These are phyloP conservation scores for Dinomys branickii DNA, from an alignment of 2,113 vertebrate species.

Conservation along the genomic window DNA sequence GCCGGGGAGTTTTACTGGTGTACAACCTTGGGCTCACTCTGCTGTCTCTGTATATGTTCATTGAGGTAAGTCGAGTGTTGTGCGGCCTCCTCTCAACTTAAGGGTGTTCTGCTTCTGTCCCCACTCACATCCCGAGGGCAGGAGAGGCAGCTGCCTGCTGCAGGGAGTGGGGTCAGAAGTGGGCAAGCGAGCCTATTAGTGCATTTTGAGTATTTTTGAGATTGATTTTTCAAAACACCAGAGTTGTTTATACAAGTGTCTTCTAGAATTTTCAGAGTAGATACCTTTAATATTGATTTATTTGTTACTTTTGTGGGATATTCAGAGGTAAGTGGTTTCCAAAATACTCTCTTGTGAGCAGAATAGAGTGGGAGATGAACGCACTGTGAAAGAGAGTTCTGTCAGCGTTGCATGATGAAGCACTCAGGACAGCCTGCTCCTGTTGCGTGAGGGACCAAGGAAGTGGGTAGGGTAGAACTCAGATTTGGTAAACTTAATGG, in stretches of 20 bases:
- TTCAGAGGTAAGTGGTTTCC: slow-evolving; percentile 38
- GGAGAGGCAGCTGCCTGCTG: background rate
- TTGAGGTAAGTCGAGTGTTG: slow-evolving; percentile 90
- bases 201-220: slow-evolving; percentile 30
- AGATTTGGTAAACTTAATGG: background rate
- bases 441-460: background rate
- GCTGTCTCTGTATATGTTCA: slow-evolving; percentile 97
- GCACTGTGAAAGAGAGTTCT: background rate
- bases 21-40: slow-evolving; percentile 96
- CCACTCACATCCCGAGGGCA: background rate
- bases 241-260: background rate
- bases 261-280: background rate
- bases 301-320: background rate
- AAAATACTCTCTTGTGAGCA: background rate
- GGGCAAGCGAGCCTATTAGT: background rate
- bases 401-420: too few species aligned
- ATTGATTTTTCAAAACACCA: slow-evolving; percentile 48
- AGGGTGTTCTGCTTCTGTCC: background rate
- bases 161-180: background rate
- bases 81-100: background rate
- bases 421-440: background rate
- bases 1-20: slow-evolving; percentile 92
- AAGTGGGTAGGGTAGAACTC: slow-evolving; percentile 26
- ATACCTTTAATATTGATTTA: slow-evolving; percentile 33
- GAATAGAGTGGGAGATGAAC: background rate